Percentiles rank a stretch among this genome's conserved stretches.
Evolutionary conservation across 2,888 invertebrate species (phyloP).

Genomic region (Drosophila acutilabella): DNA sequence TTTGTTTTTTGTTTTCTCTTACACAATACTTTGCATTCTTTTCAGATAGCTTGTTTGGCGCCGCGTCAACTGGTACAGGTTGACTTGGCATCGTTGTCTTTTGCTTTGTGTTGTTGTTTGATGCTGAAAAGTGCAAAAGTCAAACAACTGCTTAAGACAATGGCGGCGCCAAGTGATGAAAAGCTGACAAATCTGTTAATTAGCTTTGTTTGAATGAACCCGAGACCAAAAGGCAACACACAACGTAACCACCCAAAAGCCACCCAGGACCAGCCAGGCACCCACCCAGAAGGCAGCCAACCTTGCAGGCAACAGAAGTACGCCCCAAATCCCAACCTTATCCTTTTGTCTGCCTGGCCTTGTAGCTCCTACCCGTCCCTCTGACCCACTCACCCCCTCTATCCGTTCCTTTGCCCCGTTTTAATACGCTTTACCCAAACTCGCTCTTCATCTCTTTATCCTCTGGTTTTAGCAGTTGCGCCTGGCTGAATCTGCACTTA

Average conservation of each 20-base stretch:
- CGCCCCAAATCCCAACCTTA: conserved; percentile 27
- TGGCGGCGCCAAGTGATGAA: conserved; percentile 70
- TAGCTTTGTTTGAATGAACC: conserved; percentile 78
- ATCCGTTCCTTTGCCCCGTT: conserved; percentile 2
- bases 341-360: conserved; percentile 43
- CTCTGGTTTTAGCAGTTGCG: conserved; percentile 54
- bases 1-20: neutral
- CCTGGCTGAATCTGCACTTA: conserved; percentile 76
- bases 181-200: conserved; percentile 82
- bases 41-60: conserved; percentile 32
- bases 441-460: conserved; percentile 15
- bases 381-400: neutral
- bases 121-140: conserved; percentile 74
- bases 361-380: conserved; percentile 8
- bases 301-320: conserved; percentile 21
- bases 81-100: neutral
- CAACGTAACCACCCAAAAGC: conserved; percentile 1
- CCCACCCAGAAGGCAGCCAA: conserved; percentile 19
- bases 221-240: conserved; percentile 20
- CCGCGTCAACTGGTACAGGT: conserved; percentile 16
- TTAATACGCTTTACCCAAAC: conserved; percentile 15
- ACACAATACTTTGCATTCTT: conserved; percentile 64
- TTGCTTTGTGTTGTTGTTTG: conserved; percentile 37
- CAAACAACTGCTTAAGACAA: conserved; percentile 74
- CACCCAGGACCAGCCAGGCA: neutral